Evolutionary conservation across 2,888 invertebrate genomes (phyloP), one percentile per base, ranked within the genome.

Genomic region (Phasia obesa): DNA sequence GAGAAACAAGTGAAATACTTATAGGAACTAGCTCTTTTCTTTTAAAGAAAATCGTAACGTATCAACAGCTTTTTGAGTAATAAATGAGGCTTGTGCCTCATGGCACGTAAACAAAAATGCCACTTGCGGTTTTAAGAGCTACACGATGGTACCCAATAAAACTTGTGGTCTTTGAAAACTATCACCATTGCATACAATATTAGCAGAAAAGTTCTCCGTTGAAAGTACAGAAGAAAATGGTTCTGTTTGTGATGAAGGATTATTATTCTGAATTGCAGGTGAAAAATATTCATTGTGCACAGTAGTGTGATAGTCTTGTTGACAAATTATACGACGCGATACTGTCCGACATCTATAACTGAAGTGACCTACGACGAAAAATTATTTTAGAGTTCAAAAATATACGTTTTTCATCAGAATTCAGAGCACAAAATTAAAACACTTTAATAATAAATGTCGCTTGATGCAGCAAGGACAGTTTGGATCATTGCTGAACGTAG

Each of bases 351-450:
- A 80, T 4, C 73, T 31, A 15, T 38, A 31, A 44, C 49, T 51
- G 19, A 60, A 74, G 11, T 74, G 80, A 15, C 74, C 74, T 27
- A 21, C 1, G 23, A 4, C 31, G 27, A 35, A 67, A 79, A 7
- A 73, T 60, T 42, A 35, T 31, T 55, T 21, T 42, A 4, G 38
- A 25, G 1, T 51, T 35, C 2, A 74, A 35, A 38, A 74, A 35
- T 1, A 55, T 38, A 1, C 55, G 42, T 38, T 74, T 80, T 17
- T 53, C 55, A 27, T 19, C 38, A 7, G 67, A 53, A 6, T 62
- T 2, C 27, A 79, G n/a, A 1, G 67, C 59, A 35, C 49, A 62
- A 79, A 73, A 47, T 79, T 73, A 62, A 79, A 79, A 15, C 79
- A 79, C 55, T 79, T 73, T 7, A 65, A 69, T 21, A 74, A 55